Percentiles rank a stretch among this genome's conserved stretches.
Evolutionary conservation across 2,797 vertebrate genomes (phyloP).

Genomic region (Siniperca obscura): DNA sequence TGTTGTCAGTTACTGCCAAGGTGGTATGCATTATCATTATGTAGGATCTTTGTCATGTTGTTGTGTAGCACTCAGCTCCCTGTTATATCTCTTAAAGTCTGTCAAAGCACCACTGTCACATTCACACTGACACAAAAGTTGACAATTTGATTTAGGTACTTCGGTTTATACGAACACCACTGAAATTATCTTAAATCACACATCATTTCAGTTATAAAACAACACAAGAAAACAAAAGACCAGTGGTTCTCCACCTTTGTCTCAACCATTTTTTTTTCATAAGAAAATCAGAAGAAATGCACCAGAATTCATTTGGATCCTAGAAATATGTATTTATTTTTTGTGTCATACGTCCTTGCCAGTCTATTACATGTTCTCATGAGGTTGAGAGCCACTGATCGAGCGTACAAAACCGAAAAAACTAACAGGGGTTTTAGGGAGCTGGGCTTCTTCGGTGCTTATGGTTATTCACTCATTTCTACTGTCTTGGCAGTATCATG

Average conservation of each 20-base stretch:
- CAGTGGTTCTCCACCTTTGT: background rate
- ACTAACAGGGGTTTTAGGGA: slow-evolving; percentile 33
- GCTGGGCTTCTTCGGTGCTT: slow-evolving; percentile 58
- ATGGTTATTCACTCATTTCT: slow-evolving; percentile 36
- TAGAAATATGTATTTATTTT: background rate
- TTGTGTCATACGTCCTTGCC: background rate
- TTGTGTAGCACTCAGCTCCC: slow-evolving; percentile 77
- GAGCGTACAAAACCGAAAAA: slow-evolving; percentile 4
- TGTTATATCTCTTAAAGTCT: slow-evolving; percentile 21
- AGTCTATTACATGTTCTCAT: background rate
- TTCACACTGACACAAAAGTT: background rate
- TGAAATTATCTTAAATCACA: background rate
- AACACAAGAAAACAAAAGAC: background rate
- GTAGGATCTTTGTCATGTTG: slow-evolving; percentile 65
- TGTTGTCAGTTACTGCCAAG: slow-evolving; percentile 48
- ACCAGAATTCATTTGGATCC: background rate
- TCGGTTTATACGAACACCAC: background rate
- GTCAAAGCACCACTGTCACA: slow-evolving; percentile 20
- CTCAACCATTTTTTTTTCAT: background rate
- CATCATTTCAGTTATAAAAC: background rate
- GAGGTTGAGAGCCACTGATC: slow-evolving; percentile 8
- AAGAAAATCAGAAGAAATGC: background rate
- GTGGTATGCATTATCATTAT: slow-evolving; percentile 45
- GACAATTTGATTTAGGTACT: background rate
- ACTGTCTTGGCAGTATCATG: slow-evolving; percentile 50